Evolutionary conservation across 2,797 vertebrate genomes (phyloP).

Genomic region (Mormyrops boulengeri): DNA sequence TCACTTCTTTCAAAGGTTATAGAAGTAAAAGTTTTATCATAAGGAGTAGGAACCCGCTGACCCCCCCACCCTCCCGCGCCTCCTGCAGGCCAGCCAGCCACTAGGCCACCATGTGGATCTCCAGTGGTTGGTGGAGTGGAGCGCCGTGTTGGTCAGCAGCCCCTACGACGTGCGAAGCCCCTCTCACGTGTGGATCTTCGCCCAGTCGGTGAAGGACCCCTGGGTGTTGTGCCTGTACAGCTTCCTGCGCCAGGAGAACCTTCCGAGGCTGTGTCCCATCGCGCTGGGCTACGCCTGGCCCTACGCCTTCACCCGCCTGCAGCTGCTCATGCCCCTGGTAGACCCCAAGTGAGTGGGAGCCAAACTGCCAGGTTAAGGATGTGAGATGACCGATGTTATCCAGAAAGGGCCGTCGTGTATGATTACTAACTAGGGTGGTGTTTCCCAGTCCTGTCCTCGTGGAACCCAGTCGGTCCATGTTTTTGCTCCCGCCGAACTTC

Average conservation of each 20-base stretch:
- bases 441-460: background rate
- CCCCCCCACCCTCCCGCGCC: background rate
- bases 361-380: background rate
- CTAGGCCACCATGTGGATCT: conserved; percentile 88
- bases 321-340: conserved; percentile 89
- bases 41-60: background rate
- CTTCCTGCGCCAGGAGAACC: conserved; percentile 89
- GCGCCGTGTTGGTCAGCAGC: conserved; percentile 88
- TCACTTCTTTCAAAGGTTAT: background rate
- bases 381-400: background rate
- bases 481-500: background rate
- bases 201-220: conserved; percentile 91
- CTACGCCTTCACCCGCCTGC: conserved; percentile 88
- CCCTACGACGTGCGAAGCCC: conserved; percentile 96
- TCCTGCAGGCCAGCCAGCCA: conserved; percentile 71
- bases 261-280: conserved; percentile 90
- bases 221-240: conserved; percentile 98
- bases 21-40: background rate
- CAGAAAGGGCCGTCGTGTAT: background rate
- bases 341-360: conserved; percentile 81
- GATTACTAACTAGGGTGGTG: background rate
- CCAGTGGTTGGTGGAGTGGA: conserved; percentile 98
- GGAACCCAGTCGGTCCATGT: background rate
- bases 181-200: conserved; percentile 97
- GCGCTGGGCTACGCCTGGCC: conserved; percentile 97